Base-by-base conservation (phyloP, 2,888 invertebrate species). In the Entomobrya proxima region DNA sequence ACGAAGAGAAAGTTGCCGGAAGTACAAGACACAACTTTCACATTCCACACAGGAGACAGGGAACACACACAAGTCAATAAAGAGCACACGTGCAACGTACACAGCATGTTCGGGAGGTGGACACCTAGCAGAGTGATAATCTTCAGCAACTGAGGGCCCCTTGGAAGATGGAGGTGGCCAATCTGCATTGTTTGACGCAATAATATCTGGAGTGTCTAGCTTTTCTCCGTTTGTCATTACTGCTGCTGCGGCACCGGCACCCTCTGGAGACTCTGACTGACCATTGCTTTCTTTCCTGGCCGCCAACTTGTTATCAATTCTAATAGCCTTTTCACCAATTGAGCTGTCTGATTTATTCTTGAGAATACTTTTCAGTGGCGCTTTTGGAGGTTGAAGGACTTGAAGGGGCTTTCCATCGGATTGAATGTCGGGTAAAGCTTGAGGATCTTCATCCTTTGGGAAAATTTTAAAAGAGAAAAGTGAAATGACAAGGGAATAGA, bases 281-380 rank as follows among this genome's bases (percentile, higher is more conserved):
- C 30, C 47, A 4, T 77, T 69, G 13, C 9, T 72, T 52, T 87
- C 85, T 27, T 86, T 72, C 47, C 83, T 74, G 9, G 86, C 47
- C 13, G 87, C 84, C 44, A 89, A 69, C 61, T 87, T 88, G 61
- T 87, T 87, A 69, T 89, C 87, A 64, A 89, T 85, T 32, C 85
- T 40, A 24, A 86, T 79, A 27, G 88, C 88, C 40, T 89, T 88
- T 44, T 89, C 89, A 6, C 88, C 89, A 27, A 90, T 80, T 13
- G 89, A 88, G 86, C 89, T 90, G 47, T 90, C 90, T 27, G 90
- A 90, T 80, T 90, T 90, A 69, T 90, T 90, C 69, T 90, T 90
- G 21, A 90, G 82, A 72, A 90, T 90, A 74, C 90, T 90, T 80
- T 90, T 90, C 67, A 90, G 86, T n/a, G n/a, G n/a, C 86, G 88